These are phyloP conservation scores for Trialeurodes vaporariorum DNA, from an alignment of 1,140 invertebrate genomes.

Conservation along the genomic window DNA sequence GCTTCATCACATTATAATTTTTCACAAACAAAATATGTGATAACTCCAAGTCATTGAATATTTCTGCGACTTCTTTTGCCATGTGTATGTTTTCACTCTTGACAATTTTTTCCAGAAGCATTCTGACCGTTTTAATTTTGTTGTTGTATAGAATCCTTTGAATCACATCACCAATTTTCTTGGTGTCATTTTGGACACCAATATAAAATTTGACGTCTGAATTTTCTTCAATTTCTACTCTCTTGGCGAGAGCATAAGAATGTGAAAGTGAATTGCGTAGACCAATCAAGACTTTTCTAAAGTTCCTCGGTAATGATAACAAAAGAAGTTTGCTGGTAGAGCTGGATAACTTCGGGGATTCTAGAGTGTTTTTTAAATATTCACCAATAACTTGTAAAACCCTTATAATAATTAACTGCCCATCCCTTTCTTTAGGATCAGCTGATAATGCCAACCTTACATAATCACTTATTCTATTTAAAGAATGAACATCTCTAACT, in stretches of 20 bases:
- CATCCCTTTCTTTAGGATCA: slow-evolving; percentile 9
- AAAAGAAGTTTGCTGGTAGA: slow-evolving; percentile 1
- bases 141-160: background rate
- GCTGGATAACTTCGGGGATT: slow-evolving; percentile 10
- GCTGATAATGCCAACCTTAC: background rate
- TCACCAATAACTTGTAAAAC: slow-evolving; percentile 15
- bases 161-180: background rate
- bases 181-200: slow-evolving; percentile 6
- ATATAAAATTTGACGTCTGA: background rate
- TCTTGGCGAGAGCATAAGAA: background rate
- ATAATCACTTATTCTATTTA: slow-evolving; percentile 17
- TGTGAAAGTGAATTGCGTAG: slow-evolving; percentile 9
- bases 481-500: slow-evolving; percentile 21
- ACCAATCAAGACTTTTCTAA: background rate
- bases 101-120: background rate
- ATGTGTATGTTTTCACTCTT: no score
- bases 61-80: no score
- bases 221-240: slow-evolving; percentile 6
- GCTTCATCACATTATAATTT: background rate
- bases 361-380: slow-evolving; percentile 12
- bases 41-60: no score
- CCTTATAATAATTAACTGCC: slow-evolving; percentile 10
- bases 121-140: background rate
- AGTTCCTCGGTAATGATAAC: background rate
- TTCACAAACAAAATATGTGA: no score